Evolutionary conservation across 2,888 invertebrate species (phyloP).

Genomic region (Nomada lathburiana): DNA sequence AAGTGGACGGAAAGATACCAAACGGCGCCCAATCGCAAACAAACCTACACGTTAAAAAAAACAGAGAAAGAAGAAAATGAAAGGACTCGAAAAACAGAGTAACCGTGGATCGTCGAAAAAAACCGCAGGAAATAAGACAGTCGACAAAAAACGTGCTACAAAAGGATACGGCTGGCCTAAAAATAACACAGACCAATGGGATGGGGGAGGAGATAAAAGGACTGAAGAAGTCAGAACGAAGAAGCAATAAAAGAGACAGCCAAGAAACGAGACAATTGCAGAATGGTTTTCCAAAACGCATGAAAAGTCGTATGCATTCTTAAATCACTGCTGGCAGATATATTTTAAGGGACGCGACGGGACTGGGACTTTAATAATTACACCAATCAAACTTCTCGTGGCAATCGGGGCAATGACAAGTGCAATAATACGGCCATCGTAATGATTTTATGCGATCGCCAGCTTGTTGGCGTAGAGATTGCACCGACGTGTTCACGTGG

Average conservation of each 20-base stretch:
- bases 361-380: slow-evolving; percentile 45
- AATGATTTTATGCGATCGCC: slow-evolving; percentile 37
- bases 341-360: slow-evolving; percentile 12
- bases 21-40: slow-evolving; percentile 40
- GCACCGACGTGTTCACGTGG: slow-evolving; percentile 6
- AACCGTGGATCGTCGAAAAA: neutral
- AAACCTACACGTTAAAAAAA: slow-evolving; percentile 16
- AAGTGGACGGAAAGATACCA: slow-evolving; percentile 5
- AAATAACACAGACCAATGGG: neutral
- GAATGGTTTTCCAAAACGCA: neutral
- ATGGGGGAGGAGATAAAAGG: neutral
- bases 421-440: slow-evolving; percentile 33
- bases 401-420: neutral
- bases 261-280: neutral
- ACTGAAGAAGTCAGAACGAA: neutral
- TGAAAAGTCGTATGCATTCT: neutral
- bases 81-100: slow-evolving; percentile 16
- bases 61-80: neutral
- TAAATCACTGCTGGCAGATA: neutral
- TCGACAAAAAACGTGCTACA: neutral
- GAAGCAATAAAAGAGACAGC: neutral
- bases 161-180: neutral
- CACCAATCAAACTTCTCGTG: slow-evolving; percentile 41
- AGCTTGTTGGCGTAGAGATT: slow-evolving; percentile 34
- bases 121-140: slow-evolving; percentile 17